These are phyloP conservation scores for Anableps anableps DNA, from an alignment of 2,797 vertebrate species.

Conservation along the genomic window DNA sequence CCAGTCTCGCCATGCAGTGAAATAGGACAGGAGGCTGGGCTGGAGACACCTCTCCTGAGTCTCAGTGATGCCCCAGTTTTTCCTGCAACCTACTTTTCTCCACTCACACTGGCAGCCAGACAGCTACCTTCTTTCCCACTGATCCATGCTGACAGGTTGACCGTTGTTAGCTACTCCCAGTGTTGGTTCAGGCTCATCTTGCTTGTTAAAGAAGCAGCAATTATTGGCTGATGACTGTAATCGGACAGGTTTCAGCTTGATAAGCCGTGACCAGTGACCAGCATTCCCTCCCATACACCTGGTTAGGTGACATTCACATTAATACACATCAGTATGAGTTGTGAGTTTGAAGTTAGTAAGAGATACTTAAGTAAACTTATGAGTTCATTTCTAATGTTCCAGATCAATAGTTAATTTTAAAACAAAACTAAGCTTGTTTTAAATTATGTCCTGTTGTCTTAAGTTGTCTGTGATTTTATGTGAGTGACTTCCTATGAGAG, in stretches of 20 bases:
- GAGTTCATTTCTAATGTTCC: background rate
- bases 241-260: slow-evolving; percentile 10
- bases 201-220: slow-evolving; percentile 3
- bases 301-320: background rate
- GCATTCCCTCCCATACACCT: background rate
- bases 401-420: background rate
- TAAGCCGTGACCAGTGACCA: slow-evolving; percentile 6
- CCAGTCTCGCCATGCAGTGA: slow-evolving; percentile 70
- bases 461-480: background rate
- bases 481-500: background rate
- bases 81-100: slow-evolving; percentile 74
- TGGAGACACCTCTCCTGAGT: slow-evolving; percentile 77
- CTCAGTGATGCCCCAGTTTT: slow-evolving; percentile 75
- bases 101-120: slow-evolving; percentile 53
- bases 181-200: slow-evolving; percentile 19
- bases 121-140: slow-evolving; percentile 54
- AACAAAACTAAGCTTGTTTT: background rate
- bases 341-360: background rate
- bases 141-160: slow-evolving; percentile 55
- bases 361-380: background rate
- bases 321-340: background rate
- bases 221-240: slow-evolving; percentile 8
- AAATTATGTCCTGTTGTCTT: background rate
- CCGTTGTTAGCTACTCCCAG: slow-evolving; percentile 36
- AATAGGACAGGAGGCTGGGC: slow-evolving; percentile 76